These are phyloP conservation scores for Numenius phaeopus DNA, from an alignment of 2,797 vertebrate genomes.

Conservation along the genomic window DNA sequence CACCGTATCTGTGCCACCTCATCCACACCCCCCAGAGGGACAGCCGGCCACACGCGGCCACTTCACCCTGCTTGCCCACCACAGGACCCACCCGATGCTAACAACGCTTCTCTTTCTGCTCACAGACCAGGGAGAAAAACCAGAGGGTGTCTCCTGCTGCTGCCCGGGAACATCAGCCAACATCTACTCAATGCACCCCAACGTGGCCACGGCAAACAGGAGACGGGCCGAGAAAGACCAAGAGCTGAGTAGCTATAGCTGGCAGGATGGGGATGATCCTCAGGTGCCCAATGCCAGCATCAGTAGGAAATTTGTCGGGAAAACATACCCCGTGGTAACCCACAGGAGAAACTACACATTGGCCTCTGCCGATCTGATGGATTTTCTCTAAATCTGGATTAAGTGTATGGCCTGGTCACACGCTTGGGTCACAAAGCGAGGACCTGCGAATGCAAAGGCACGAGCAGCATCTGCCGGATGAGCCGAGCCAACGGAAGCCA, in stretches of 20 bases:
- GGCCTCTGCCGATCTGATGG: background rate
- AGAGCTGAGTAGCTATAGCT: background rate
- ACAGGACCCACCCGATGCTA: background rate
- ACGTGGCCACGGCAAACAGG: fast-evolving
- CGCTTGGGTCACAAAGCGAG: background rate
- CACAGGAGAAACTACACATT: background rate
- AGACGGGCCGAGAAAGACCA: background rate
- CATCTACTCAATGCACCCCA: no score
- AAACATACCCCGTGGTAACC: background rate
- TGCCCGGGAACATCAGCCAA: background rate
- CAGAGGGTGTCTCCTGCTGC: background rate
- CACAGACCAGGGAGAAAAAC: background rate
- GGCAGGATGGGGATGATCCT: background rate
- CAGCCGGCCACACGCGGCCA: background rate
- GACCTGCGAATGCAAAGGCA: background rate
- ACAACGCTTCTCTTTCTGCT: background rate
- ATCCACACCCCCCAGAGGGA: background rate
- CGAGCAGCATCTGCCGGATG: background rate
- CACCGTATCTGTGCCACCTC: background rate
- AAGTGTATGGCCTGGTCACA: background rate
- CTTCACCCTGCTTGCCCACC: background rate
- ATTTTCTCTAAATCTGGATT: background rate
- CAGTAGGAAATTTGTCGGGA: background rate
- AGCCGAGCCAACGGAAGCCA: fast-evolving
- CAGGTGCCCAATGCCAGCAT: background rate